phyloP scores from a whole-genome alignment of 2,797 vertebrate species.

The Aratinga solstitialis region DNA sequence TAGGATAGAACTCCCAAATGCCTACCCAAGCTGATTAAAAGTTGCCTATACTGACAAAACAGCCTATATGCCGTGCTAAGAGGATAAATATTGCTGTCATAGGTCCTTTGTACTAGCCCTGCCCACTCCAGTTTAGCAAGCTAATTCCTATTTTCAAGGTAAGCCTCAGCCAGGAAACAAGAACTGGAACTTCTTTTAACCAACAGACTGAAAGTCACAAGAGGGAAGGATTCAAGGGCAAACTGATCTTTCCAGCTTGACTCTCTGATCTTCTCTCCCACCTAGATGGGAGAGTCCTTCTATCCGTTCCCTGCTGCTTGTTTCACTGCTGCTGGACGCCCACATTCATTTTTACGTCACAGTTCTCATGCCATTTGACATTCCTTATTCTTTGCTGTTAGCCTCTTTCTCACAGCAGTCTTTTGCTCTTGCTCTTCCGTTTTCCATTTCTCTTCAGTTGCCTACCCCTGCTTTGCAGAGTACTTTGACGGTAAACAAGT shows the following conservation, averaged over 20 bases:
- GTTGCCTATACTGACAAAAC: neutral
- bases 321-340: neutral
- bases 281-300: neutral
- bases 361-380: neutral
- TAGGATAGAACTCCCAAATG: neutral
- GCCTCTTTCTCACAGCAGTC: neutral
- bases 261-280: neutral
- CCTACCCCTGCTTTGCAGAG: neutral
- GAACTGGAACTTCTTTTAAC: neutral
- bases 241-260: neutral
- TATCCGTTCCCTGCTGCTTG: neutral
- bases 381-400: neutral
- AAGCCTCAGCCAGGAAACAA: neutral
- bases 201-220: neutral
- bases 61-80: neutral
- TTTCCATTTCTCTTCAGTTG: neutral
- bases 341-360: neutral
- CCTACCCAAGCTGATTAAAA: neutral
- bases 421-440: neutral
- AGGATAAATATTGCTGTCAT: neutral
- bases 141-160: neutral
- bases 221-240: neutral
- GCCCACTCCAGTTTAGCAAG: neutral
- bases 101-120: neutral
- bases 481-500: neutral